Percentiles rank a stretch among this genome's conserved stretches.
phyloP scores from a whole-genome alignment of 2,888 invertebrate genomes.

The Anthrax anthrax region DNA sequence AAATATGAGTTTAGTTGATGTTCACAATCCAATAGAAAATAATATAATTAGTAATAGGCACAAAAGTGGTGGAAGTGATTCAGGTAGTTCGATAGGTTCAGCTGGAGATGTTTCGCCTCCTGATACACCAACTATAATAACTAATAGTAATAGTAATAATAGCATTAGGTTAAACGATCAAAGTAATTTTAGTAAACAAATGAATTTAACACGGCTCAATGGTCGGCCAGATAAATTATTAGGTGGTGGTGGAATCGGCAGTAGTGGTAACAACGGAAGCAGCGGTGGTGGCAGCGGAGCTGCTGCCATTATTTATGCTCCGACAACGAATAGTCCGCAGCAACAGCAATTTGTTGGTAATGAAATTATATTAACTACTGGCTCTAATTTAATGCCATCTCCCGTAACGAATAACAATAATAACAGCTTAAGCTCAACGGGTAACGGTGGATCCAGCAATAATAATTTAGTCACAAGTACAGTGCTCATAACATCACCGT shows the following conservation, averaged over 20 bases:
- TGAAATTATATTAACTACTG: slow-evolving; percentile 13
- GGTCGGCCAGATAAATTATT: slow-evolving; percentile 24
- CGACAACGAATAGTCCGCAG: slow-evolving; percentile 12
- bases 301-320: slow-evolving; percentile 11
- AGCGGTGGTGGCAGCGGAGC: slow-evolving; percentile 13
- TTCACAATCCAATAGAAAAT: slow-evolving; percentile 11
- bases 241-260: slow-evolving; percentile 10
- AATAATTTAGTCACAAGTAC: slow-evolving; percentile 16
- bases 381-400: slow-evolving; percentile 14
- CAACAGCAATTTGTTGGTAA: slow-evolving; percentile 12
- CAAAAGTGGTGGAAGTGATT: slow-evolving; percentile 30
- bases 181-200: slow-evolving; percentile 26
- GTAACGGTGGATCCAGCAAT: slow-evolving; percentile 9
- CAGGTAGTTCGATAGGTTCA: slow-evolving; percentile 34
- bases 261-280: slow-evolving; percentile 14
- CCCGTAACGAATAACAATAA: slow-evolving; percentile 12
- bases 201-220: slow-evolving; percentile 27
- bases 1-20: slow-evolving; percentile 23
- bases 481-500: slow-evolving; percentile 25
- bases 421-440: slow-evolving; percentile 10
- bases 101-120: slow-evolving; percentile 32
- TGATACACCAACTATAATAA: slow-evolving; percentile 28
- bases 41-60: slow-evolving; percentile 17
- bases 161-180: slow-evolving; percentile 15
- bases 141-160: slow-evolving; percentile 13